Base-by-base conservation (phyloP, 2,797 vertebrate genomes). In the Gouania willdenowi region DNA sequence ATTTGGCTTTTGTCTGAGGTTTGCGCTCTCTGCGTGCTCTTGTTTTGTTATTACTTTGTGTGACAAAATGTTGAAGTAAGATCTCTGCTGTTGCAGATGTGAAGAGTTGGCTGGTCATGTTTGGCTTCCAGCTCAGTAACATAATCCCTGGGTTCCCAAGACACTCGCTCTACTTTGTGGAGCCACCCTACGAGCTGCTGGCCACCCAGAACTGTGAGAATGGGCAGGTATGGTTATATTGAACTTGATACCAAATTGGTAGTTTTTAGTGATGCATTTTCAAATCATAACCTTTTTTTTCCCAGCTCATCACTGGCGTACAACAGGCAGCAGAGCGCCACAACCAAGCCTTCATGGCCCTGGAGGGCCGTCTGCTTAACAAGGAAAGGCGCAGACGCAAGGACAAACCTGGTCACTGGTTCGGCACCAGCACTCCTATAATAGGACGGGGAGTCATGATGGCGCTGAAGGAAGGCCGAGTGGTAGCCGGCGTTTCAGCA, bases 91-190 rank as follows among this genome's bases (percentile, higher is more conserved):
- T 47, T 61, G 17, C 44, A 99, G 97, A 99, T 88, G 96, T 98
- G 82, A 98, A 98, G 84, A 99, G 95, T 82, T 99, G 97, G 97
- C 87, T 99, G 75, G 94, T 98, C 79, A 98, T 98, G 95, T 99
- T 99, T 79, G 97, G 97, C 74, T 98, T 99, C 88, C 97, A 99
- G 83, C 92, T 99, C 40, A 98, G 94, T 82, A 99, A 99, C 87
- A 98, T 99, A 63, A 98, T 99, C 77, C 94, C 97, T 10, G 95
- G 96, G 47, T 99, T 98, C 79, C 96, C 95, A 39, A 92, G 94
- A 78, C 95, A 97, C 80, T 92, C 91, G 47, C 90, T 95, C 78
- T 95, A 98, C 63, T 99, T 98, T 46, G 95, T 98, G 71, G 92
- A 97, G 71, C 95, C 96, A 0, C 93, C 97, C 0, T 97, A 94